A percentile compares a stretch with the other conserved stretches of the same genome.
phyloP scores from a whole-genome alignment of 2,113 vertebrate species.

The Bagarius yarrelli region DNA sequence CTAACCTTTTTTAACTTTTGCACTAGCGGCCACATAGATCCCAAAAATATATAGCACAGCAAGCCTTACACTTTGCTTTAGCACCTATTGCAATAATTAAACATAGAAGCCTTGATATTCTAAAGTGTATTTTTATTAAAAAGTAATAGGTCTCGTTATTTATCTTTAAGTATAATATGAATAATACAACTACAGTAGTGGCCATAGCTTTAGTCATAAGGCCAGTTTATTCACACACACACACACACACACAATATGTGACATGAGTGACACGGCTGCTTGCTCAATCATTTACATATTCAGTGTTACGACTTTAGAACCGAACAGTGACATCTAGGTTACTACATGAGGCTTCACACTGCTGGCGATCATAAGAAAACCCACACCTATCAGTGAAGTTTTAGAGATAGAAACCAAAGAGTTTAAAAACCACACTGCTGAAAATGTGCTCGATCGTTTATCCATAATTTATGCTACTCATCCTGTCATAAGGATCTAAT shows the following conservation, averaged over 20 bases:
- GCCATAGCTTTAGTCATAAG: not conserved
- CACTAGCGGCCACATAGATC: not conserved
- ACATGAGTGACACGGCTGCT: not conserved
- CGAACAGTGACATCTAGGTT: not conserved
- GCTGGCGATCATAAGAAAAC: not conserved
- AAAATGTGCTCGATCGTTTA: not conserved
- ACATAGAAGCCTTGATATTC: not conserved
- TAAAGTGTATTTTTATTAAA: not conserved
- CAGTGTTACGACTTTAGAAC: not conserved
- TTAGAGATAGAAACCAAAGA: not conserved
- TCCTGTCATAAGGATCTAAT: not conserved
- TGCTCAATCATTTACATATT: conserved; percentile 20
- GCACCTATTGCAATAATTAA: not conserved
- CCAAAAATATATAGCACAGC: not conserved
- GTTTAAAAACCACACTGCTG: not conserved
- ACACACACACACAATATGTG: not conserved
- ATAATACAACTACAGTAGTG: not conserved
- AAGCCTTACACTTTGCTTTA: conserved; percentile 8
- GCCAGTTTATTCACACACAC: not conserved
- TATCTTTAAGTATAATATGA: not conserved
- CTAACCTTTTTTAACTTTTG: not conserved
- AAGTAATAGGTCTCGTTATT: not conserved
- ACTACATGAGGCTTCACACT: not conserved
- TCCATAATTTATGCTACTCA: not conserved
- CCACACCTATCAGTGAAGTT: not conserved